A percentile compares a stretch with the other conserved stretches of the same genome.
Conservation (phyloP, 2,888 invertebrate genomes). For the Microctonus aethiopoides region DNA sequence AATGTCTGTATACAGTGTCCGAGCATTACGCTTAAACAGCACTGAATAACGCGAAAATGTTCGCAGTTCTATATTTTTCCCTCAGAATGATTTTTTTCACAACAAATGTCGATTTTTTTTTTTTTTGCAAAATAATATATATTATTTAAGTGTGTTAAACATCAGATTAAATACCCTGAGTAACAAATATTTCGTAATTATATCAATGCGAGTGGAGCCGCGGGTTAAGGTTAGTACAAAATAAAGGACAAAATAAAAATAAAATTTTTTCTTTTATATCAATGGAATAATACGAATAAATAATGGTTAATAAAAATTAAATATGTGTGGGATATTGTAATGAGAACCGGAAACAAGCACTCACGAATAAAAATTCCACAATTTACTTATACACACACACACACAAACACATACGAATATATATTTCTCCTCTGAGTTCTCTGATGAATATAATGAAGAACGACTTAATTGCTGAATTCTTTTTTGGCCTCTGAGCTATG, state of each 20-base stretch:
- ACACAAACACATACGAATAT: not conserved
- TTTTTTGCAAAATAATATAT: too few relatives aligned
- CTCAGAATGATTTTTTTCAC: too few relatives aligned
- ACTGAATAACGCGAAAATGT: too few relatives aligned
- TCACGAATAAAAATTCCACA: not conserved
- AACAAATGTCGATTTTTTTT: not conserved
- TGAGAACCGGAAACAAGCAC: slow-evolving; percentile 8
- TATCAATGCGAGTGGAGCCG: too few relatives aligned
- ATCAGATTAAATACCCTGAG: too few relatives aligned
- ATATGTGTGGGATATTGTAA: too few relatives aligned
- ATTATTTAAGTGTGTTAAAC: too few relatives aligned
- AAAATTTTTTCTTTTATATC: not conserved
- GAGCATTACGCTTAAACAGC: too few relatives aligned
- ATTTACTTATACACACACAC: not conserved
- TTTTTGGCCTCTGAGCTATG: slow-evolving; percentile 45
- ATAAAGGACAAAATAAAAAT: not conserved
- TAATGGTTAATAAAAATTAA: not conserved
- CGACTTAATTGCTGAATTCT: slow-evolving; percentile 50
- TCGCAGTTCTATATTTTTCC: too few relatives aligned
- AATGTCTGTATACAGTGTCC: too few relatives aligned
- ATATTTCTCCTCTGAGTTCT: not conserved
- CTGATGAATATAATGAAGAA: slow-evolving; percentile 41
- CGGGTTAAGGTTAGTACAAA: too few relatives aligned
- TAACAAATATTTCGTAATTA: too few relatives aligned
- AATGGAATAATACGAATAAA: not conserved